Percentiles rank a stretch among this genome's conserved stretches.
These are phyloP conservation scores for Diaprepes abbreviatus DNA, from an alignment of 2,888 invertebrate species.

Conservation along the genomic window DNA sequence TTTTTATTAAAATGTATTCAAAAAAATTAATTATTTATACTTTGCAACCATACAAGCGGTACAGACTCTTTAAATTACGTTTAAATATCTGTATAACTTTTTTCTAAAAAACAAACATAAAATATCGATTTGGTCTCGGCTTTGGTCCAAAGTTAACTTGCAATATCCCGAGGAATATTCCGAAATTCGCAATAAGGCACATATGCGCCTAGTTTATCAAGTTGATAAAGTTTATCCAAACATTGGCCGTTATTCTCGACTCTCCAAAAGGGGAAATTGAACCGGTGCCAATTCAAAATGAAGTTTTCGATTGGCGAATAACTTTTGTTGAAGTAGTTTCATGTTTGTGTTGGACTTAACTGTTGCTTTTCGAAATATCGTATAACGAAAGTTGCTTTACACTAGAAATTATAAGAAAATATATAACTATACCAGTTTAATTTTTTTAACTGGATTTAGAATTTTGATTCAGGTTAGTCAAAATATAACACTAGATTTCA, in stretches of 20 bases:
- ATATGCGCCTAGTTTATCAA: constrained; percentile 15
- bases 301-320: constrained; percentile 4
- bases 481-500: too few relatives aligned
- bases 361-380: constrained; percentile 6
- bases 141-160: not conserved
- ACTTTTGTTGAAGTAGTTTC: not conserved
- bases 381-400: too few relatives aligned
- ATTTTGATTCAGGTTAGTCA: too few relatives aligned
- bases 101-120: not conserved
- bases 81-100: too few relatives aligned
- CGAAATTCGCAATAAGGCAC: constrained; percentile 6
- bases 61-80: too few relatives aligned
- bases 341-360: not conserved
- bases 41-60: too few relatives aligned
- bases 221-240: constrained; percentile 15
- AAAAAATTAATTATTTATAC: too few relatives aligned
- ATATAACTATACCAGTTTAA: too few relatives aligned
- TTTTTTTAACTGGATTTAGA: too few relatives aligned
- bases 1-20: too few relatives aligned
- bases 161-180: not conserved
- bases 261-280: not conserved
- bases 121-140: not conserved
- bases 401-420: too few relatives aligned
- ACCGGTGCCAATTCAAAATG: constrained; percentile 10
- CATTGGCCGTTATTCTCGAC: constrained; percentile 12